phyloP scores from a whole-genome alignment of 1,140 invertebrate genomes.

The Babylonia areolata region DNA sequence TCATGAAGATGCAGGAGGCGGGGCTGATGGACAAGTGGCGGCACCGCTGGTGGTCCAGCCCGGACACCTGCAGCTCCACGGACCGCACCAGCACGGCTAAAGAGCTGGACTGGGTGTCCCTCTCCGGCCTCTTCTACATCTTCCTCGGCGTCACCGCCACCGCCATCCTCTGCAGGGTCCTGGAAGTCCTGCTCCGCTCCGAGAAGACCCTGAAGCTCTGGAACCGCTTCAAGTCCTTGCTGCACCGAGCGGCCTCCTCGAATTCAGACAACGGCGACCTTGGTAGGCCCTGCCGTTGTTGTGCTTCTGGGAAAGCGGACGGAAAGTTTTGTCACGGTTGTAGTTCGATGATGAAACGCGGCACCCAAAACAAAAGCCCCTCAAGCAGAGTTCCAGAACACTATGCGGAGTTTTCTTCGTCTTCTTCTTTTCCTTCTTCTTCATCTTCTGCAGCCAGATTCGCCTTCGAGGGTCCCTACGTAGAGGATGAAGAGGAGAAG shows the following conservation, averaged over 20 bases:
- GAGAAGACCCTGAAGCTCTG: not conserved
- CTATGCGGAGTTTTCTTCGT: too few relatives aligned
- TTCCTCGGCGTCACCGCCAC: slow-evolving; percentile 47
- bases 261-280: too few relatives aligned
- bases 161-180: slow-evolving; percentile 38
- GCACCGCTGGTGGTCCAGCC: slow-evolving; percentile 57
- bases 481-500: not conserved
- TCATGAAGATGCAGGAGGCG: slow-evolving; percentile 64
- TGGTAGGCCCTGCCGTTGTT: too few relatives aligned
- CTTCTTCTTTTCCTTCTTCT: too few relatives aligned
- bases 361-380: too few relatives aligned
- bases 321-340: too few relatives aligned
- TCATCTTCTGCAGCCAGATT: not conserved
- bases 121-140: slow-evolving; percentile 60
- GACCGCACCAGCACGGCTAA: slow-evolving; percentile 45
- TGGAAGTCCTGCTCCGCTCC: slow-evolving; percentile 31
- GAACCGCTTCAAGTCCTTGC: slow-evolving; percentile 23
- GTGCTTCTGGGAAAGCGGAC: too few relatives aligned
- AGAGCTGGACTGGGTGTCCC: slow-evolving; percentile 51
- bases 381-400: too few relatives aligned
- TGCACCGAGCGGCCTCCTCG: not conserved
- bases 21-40: slow-evolving; percentile 62
- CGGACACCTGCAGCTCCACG: slow-evolving; percentile 43
- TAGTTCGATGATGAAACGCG: too few relatives aligned
- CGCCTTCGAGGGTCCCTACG: not conserved